A percentile compares a stretch with the other conserved stretches of the same genome.
Evolutionary conservation across 1,140 invertebrate species (phyloP).

Genomic region (Drosophila mauritiana): DNA sequence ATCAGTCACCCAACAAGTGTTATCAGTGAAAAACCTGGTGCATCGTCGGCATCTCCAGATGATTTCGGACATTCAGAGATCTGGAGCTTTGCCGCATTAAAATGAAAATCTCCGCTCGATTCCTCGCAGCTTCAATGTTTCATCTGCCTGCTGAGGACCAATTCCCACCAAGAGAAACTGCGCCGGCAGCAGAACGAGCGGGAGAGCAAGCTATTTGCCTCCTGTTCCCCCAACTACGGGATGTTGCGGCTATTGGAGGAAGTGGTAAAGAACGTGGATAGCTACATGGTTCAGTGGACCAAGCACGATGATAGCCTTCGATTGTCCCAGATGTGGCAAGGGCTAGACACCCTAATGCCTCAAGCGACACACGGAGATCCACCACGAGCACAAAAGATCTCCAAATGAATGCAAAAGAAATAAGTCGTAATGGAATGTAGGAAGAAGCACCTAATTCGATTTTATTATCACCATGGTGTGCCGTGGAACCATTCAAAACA

Average conservation of each 20-base stretch:
- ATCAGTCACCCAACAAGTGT: neutral
- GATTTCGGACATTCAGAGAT: too few relatives aligned
- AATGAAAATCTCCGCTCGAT: conserved; percentile 15
- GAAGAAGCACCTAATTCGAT: too few relatives aligned
- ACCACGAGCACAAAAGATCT: conserved; percentile 33
- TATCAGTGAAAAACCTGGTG: too few relatives aligned
- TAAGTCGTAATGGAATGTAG: neutral
- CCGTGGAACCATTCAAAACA: neutral
- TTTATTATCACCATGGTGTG: too few relatives aligned
- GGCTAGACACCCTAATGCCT: too few relatives aligned
- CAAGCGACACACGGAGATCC: conserved; percentile 60
- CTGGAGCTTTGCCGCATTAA: conserved; percentile 38
- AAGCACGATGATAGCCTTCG: conserved; percentile 49
- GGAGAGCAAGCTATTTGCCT: neutral
- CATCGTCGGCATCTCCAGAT: neutral
- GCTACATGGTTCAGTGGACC: conserved; percentile 46
- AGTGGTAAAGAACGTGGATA: conserved; percentile 38
- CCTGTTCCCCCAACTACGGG: conserved; percentile 23
- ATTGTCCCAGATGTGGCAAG: conserved; percentile 39
- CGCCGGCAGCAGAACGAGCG: conserved; percentile 18
- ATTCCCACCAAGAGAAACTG: conserved; percentile 31
- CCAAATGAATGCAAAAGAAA: too few relatives aligned
- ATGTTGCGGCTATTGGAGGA: conserved; percentile 40
- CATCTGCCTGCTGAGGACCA: conserved; percentile 17
- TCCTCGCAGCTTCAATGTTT: conserved; percentile 23